phyloP scores from a whole-genome alignment of 2,113 vertebrate genomes.

The Xiphophorus maculatus region DNA sequence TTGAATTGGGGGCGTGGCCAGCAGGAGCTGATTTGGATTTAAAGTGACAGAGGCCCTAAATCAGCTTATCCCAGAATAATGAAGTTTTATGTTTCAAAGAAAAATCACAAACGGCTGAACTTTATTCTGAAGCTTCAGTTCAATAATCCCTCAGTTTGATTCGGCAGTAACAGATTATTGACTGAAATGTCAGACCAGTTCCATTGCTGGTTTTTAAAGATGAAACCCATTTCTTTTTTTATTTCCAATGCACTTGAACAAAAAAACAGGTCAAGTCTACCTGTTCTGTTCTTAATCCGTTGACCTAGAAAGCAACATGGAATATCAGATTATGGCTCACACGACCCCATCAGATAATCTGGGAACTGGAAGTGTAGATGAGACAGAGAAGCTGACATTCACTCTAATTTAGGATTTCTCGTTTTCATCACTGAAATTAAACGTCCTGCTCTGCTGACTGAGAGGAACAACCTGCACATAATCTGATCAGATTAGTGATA shows the following conservation, averaged over 20 bases:
- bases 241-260: neutral
- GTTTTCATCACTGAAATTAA: neutral
- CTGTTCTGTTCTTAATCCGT: constrained; percentile 4
- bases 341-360: neutral
- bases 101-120: no score
- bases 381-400: neutral
- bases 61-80: no score
- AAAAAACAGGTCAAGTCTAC: neutral
- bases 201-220: neutral
- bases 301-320: neutral
- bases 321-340: neutral
- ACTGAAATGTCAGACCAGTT: neutral
- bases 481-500: neutral
- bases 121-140: neutral
- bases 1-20: no score
- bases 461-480: neutral
- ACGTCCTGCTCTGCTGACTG: neutral
- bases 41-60: no score
- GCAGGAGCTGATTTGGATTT: no score
- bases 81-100: no score
- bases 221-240: neutral
- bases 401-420: neutral
- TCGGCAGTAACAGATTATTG: neutral
- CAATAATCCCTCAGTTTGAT: neutral
- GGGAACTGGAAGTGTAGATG: neutral